Base-by-base conservation (phyloP, 2,888 invertebrate species). In the Arenicola marina region DNA sequence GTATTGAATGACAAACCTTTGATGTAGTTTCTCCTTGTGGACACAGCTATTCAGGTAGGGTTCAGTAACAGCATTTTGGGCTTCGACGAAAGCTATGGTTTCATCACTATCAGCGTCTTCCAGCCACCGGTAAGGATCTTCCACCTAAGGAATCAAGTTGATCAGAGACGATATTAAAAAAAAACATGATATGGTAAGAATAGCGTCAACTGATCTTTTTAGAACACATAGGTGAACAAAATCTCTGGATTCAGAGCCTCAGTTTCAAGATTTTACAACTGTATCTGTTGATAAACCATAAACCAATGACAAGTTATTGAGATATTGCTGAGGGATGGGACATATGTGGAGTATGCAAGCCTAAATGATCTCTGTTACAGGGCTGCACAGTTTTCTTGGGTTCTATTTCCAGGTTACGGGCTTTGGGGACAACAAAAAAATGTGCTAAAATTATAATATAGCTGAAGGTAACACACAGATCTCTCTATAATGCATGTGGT, bases 71-170 rank as follows among this genome's bases (percentile, higher is more conserved):
- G 88, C 89, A 86, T 98, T 98, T 84, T 98, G 92, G 32, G 89
- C 90, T 61, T 93, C 91, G 28, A 98, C 93, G 85, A 92, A 99
- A 60, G 88, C 87, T 83, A 92, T 90, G 1, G 97, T 96, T 83
- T 97, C 95, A 63, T 90, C 88, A 0, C 92, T 88, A 84, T 97
- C 95, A 0, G 97, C 95, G 84, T 98, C 93, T 84, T 99, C 98
- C 63, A 99, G 84, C 95, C 96, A 98, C 61, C 96, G 89, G 84
- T 97, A 98, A 0, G 93, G 93, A 85, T 99, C 98, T 57, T 83
- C 73, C 59, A 95, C 87, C 93, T 94, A 83, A 32, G 18, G 18
- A 18, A 38, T 38, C n/a, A n/a, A n/a, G n/a, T n/a, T n/a, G n/a
- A n/a, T n/a, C n/a, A n/a, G n/a, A n/a, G 38, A 38, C 38, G 18